phyloP scores from a whole-genome alignment of 2,797 vertebrate species.

The Artibeus jamaicensis region DNA sequence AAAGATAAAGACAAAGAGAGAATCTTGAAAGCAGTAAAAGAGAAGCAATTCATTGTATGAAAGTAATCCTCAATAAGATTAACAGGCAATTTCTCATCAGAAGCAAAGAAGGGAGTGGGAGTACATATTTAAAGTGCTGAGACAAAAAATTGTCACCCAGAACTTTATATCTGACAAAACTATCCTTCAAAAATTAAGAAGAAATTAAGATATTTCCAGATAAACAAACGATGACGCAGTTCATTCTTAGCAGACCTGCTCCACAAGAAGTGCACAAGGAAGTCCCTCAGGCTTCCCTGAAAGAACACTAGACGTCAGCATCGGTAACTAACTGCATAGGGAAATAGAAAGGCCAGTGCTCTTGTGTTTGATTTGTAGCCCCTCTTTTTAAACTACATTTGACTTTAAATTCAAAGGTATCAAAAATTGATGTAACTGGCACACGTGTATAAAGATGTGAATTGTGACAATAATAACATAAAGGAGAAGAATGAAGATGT shows the following conservation, averaged over 20 bases:
- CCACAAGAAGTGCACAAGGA: too few relatives aligned
- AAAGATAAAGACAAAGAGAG: not conserved
- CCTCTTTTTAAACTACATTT: not conserved
- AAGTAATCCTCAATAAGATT: not conserved
- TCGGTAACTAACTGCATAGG: not conserved
- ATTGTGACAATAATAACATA: not conserved
- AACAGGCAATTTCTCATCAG: not conserved
- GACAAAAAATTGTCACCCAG: not conserved
- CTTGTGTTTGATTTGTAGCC: not conserved
- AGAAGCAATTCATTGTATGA: not conserved
- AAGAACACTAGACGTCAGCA: not conserved
- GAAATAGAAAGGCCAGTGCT: not conserved
- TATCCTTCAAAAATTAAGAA: not conserved
- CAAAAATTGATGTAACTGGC: not conserved
- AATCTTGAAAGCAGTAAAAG: not conserved
- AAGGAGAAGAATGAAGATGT: not conserved
- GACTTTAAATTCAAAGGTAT: not conserved
- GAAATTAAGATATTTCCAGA: not conserved
- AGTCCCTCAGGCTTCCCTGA: too few relatives aligned
- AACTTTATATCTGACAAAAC: not conserved
- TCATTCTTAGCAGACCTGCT: not conserved
- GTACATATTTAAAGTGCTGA: not conserved
- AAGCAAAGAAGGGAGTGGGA: not conserved
- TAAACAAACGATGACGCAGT: not conserved
- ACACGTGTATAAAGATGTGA: not conserved